Evolutionary conservation across 2,797 vertebrate species (phyloP), one percentile per base, ranked within the genome.

Genomic region (Spinus pinus): DNA sequence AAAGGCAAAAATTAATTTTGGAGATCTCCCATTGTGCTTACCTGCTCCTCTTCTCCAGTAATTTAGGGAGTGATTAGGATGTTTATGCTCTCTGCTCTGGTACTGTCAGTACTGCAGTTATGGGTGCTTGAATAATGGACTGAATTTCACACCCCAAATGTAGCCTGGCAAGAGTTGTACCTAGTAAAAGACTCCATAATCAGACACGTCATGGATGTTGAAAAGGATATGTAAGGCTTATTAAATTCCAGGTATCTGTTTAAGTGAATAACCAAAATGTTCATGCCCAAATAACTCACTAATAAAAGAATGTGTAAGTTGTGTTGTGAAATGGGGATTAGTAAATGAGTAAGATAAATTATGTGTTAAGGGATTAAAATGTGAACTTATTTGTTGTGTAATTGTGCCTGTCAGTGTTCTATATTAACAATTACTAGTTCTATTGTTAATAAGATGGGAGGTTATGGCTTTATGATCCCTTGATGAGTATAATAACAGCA

Each of bases 361-460:
- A 81, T 75, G 58, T 66, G 77, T 78, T 91, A 93, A 71, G n/a
- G 35, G 39, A 90, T 91, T 91, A 91, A 90, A 94, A 93, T 69
- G 21, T 54, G 62, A 88, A 83, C 1, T 88, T 72, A 61, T 79
- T 88, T 88, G 42, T 93, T 96, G 80, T 75, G 70, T 75, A 95
- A 96, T 56, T 61, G 75, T 70, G 42, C 25, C 51, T 92, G 86
- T 77, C 71, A 62, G 51, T 73, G 44, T 49, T 81, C 61, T 57
- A 9, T 28, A 90, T 83, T 66, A 92, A 77, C 21, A 94, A 93
- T 86, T 90, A 41, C 71, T 78, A 65, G 39, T 44, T 69, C 66
- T 90, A 9, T 66, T 81, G 57, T 91, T 93, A 86, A 88, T 90
- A 83, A 72, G 23, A 83, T 83, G 31, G 65, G 65, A 92, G n/a